A percentile compares a stretch with the other conserved stretches of the same genome.
phyloP scores from a whole-genome alignment of 1,140 invertebrate species.

The Dendrolimus punctatus region DNA sequence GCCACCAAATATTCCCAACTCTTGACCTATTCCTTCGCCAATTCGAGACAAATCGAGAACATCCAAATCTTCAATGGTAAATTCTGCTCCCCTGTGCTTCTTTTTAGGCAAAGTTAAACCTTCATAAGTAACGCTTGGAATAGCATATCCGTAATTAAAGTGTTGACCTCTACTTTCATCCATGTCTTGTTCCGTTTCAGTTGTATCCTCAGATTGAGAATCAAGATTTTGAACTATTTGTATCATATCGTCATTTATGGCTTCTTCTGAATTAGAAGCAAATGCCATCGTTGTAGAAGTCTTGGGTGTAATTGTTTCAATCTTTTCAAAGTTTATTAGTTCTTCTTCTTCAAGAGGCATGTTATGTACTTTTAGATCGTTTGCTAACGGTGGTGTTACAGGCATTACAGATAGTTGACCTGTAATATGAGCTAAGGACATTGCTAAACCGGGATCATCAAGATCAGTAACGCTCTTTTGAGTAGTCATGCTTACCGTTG shows the following conservation, averaged over 20 bases:
- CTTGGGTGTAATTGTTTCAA: conserved; percentile 57
- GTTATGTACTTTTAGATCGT: conserved; percentile 28
- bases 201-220: conserved; percentile 43
- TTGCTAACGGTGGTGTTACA: conserved; percentile 52
- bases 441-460: conserved; percentile 60
- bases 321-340: conserved; percentile 39
- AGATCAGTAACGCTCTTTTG: conserved; percentile 47
- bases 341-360: conserved; percentile 19
- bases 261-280: conserved; percentile 27
- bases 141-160: conserved; percentile 10
- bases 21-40: conserved; percentile 56
- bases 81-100: conserved; percentile 39
- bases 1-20: conserved; percentile 57
- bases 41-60: conserved; percentile 56
- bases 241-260: conserved; percentile 46
- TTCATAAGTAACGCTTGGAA: conserved; percentile 28
- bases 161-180: conserved; percentile 38
- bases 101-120: conserved; percentile 38
- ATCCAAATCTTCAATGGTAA: conserved; percentile 54
- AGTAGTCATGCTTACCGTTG: conserved; percentile 30
- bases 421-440: conserved; percentile 67
- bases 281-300: conserved; percentile 37
- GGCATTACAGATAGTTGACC: conserved; percentile 63
- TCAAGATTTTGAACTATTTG: conserved; percentile 54
- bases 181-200: conserved; percentile 22